Percentiles rank a stretch among this genome's conserved stretches.
phyloP scores from a whole-genome alignment of 2,797 vertebrate species.

The Stomatorhinus walkeri region DNA sequence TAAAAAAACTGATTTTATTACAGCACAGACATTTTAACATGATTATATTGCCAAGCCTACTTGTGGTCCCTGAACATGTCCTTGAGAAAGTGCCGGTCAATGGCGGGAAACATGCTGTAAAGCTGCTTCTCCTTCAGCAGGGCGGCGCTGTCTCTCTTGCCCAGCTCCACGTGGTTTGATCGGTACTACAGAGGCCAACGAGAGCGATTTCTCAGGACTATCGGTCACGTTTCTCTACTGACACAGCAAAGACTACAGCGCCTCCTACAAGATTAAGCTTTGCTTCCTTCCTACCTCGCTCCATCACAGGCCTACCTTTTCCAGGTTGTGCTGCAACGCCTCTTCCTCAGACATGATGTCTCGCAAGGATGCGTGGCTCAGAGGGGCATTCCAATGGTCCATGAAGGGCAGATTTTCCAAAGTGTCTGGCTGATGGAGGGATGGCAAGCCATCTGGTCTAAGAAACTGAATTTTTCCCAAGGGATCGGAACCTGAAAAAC shows the following conservation, averaged over 20 bases:
- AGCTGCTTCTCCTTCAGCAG: slow-evolving; percentile 86
- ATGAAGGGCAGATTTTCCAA: slow-evolving; percentile 60
- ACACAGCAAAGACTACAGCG: background rate
- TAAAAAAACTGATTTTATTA: background rate
- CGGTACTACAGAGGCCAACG: slow-evolving; percentile 44
- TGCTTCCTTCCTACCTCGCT: background rate
- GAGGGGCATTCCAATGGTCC: slow-evolving; percentile 83
- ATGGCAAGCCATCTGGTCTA: slow-evolving; percentile 33
- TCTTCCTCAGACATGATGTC: slow-evolving; percentile 92
- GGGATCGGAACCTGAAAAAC: slow-evolving; percentile 41
- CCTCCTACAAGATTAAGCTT: background rate
- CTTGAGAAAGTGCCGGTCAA: slow-evolving; percentile 81
- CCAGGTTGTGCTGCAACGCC: slow-evolving; percentile 72
- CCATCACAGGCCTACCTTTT: slow-evolving; percentile 64
- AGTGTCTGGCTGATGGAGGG: slow-evolving; percentile 39
- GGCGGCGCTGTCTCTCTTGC: slow-evolving; percentile 73
- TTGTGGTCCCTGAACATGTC: slow-evolving; percentile 92
- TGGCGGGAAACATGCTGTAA: slow-evolving; percentile 76
- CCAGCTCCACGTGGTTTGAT: slow-evolving; percentile 47
- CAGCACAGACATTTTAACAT: background rate
- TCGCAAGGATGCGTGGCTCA: slow-evolving; percentile 76
- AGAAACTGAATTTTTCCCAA: slow-evolving; percentile 41
- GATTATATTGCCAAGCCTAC: slow-evolving; percentile 49
- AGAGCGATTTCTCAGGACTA: background rate
- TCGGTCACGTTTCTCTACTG: background rate